phyloP scores from a whole-genome alignment of 2,113 vertebrate genomes.

The Aegithalos caudatus region DNA sequence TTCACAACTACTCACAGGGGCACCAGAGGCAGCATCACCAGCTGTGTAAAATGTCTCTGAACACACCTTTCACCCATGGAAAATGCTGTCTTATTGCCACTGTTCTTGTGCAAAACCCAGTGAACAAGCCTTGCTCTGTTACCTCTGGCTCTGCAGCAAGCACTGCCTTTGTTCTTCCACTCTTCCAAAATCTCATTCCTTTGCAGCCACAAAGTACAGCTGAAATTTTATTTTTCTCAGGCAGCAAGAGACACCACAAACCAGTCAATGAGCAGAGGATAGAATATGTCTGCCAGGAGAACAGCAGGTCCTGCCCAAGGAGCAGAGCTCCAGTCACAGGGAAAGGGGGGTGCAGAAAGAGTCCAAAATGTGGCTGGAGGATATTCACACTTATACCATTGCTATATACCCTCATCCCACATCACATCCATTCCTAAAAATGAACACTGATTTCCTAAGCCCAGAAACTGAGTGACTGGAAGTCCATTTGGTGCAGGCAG shows the following conservation, averaged over 20 bases:
- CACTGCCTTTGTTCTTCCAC: not conserved
- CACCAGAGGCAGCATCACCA: not conserved
- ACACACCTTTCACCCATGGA: not conserved
- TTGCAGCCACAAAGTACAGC: not conserved
- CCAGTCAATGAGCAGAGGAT: fast-evolving
- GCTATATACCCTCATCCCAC: not conserved
- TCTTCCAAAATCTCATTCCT: not conserved
- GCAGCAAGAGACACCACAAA: not conserved
- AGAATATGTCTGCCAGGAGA: not conserved
- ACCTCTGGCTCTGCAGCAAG: not conserved
- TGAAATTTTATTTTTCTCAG: not conserved
- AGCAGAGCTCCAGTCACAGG: not conserved
- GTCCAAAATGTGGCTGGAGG: fast-evolving
- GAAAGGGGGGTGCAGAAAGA: fast-evolving
- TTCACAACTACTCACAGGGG: not conserved
- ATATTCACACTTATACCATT: not conserved
- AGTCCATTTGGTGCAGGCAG: not conserved
- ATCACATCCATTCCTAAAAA: not conserved
- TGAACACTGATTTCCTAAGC: not conserved
- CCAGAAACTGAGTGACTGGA: not conserved
- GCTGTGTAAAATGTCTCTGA: not conserved
- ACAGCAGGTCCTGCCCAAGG: not conserved
- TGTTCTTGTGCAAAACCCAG: not conserved
- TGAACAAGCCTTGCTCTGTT: not conserved
- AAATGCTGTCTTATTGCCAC: not conserved